A percentile compares a stretch with the other conserved stretches of the same genome.
These are phyloP conservation scores for Gonioctena quinquepunctata DNA, from an alignment of 1,140 invertebrate genomes.

Conservation along the genomic window DNA sequence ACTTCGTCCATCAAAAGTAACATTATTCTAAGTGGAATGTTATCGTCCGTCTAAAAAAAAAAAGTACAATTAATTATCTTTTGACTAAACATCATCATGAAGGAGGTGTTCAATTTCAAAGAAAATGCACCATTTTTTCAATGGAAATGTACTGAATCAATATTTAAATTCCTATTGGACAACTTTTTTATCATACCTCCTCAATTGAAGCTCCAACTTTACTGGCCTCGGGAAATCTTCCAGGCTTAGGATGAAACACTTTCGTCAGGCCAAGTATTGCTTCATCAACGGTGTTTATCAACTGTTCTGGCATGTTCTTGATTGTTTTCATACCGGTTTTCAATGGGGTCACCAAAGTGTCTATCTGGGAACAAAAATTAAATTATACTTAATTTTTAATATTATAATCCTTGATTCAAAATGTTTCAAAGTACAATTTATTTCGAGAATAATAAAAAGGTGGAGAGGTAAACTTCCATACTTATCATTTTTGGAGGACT, in stretches of 20 bases:
- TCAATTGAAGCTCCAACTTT: conserved; percentile 68
- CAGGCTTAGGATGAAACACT: conserved; percentile 53
- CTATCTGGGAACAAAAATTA: conserved; percentile 62
- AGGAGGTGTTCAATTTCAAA: neutral
- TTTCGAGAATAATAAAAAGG: no score
- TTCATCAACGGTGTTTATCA: conserved; percentile 79
- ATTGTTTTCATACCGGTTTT: conserved; percentile 80
- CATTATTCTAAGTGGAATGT: conserved; percentile 86
- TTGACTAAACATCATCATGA: no score
- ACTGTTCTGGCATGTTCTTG: conserved; percentile 82
- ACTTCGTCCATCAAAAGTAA: conserved; percentile 88
- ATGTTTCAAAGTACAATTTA: no score
- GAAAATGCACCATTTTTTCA: no score
- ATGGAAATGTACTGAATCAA: no score
- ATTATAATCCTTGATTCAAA: neutral
- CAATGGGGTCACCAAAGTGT: conserved; percentile 79
- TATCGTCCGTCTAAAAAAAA: conserved; percentile 70
- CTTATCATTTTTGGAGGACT: no score
- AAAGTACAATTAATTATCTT: no score
- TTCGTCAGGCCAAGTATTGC: conserved; percentile 72
- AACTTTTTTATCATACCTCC: conserved; percentile 61
- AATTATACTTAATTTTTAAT: neutral
- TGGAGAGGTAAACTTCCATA: no score
- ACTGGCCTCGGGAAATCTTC: conserved; percentile 41
- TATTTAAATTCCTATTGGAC: no score